Evolutionary conservation across 2,888 invertebrate species (phyloP), one percentile per base, ranked within the genome.

Genomic region (Apodemia zela): DNA sequence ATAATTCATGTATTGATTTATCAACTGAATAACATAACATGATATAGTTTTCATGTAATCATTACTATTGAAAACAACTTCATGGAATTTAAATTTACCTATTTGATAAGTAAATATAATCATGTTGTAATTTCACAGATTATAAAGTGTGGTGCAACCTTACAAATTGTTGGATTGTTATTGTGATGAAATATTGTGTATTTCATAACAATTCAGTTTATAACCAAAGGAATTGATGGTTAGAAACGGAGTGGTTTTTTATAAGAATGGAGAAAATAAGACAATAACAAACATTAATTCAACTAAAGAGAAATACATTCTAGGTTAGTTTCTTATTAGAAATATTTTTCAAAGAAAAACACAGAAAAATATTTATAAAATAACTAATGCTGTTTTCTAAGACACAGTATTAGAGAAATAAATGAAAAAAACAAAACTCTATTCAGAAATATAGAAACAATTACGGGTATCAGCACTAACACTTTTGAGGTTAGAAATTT

Each of bases 401-500:
- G 18, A 45, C n/a, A 6, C 5, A n/a, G 3, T 45, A 45, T n/a
- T 6, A 1, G 15, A 45, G 6, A 6, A 45, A n/a, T n/a, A 45
- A 45, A 45, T 1, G n/a, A 15, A 45, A 45, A 13, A 5, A 15
- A 6, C 5, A 6, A 45, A 15, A 45, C 4, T 45, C n/a, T 45
- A n/a, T 60, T 60, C 18, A 45, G n/a, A 15, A 58, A n/a, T 33
- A 58, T 6, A 57, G 13, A 15, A 60, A 25, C 6, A 21, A n/a
- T 25, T 58, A 57, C 42, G 25, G 2, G 13, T 63, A 47, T 29
- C 33, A 21, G 61, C 63, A 65, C 21, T 57, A 69, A 68, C 63
- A 62, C 11, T 71, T 79, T 82, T 72, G 73, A 86, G 87, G 87
- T 87, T 87, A 87, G 71, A 69, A 73, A 67, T 54, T 29, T 63